Evolutionary conservation across 2,888 invertebrate genomes (phyloP).

Genomic region (Ernsta delagoae): DNA sequence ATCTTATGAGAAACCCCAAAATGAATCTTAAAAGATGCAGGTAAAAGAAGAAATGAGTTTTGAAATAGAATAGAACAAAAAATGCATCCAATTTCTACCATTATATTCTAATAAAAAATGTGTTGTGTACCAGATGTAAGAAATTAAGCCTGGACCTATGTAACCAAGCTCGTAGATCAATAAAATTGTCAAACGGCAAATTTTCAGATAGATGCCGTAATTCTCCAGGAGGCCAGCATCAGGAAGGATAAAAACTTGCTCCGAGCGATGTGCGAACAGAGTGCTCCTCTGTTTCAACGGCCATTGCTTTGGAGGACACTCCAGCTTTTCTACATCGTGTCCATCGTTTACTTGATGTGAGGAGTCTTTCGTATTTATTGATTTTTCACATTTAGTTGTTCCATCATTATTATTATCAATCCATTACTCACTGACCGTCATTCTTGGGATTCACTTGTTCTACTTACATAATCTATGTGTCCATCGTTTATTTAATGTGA

Average conservation of each 20-base stretch:
- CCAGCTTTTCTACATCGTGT: constrained; percentile 72
- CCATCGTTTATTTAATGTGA: too few species aligned
- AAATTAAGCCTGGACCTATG: not conserved
- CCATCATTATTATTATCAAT: too few species aligned
- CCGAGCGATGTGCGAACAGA: constrained; percentile 66
- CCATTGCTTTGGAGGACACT: constrained; percentile 66
- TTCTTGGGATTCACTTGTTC: too few species aligned
- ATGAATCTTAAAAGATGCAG: too few species aligned
- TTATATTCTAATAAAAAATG: too few species aligned
- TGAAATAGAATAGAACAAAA: too few species aligned
- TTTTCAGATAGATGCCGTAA: constrained; percentile 25
- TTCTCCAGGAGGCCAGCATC: constrained; percentile 35
- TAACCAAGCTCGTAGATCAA: not conserved
- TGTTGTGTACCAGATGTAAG: not conserved
- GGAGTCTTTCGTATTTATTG: constrained; percentile 36
- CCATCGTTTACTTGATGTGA: constrained; percentile 78
- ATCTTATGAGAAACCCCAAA: too few species aligned
- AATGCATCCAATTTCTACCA: too few species aligned
- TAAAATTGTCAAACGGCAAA: not conserved
- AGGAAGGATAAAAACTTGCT: constrained; percentile 57
- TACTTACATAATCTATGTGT: too few species aligned
- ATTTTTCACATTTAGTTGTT: too few species aligned
- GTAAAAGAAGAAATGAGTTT: too few species aligned
- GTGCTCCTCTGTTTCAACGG: constrained; percentile 68
- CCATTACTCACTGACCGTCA: too few species aligned